Conservation (phyloP, 2,888 invertebrate genomes). For the Malachius bipustulatus region DNA sequence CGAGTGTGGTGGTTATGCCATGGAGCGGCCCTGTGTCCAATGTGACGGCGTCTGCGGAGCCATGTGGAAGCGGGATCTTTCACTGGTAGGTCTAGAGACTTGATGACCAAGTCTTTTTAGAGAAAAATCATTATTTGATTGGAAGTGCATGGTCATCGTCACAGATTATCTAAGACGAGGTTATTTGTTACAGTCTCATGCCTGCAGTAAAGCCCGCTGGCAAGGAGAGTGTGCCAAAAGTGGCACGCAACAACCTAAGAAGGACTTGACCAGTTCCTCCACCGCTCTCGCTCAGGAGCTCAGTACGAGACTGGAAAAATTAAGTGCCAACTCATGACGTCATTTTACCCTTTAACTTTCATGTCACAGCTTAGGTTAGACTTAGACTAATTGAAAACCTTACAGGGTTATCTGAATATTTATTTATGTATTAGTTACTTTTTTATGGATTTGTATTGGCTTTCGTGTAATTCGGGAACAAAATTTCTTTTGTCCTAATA, state of each 20-base stretch:
- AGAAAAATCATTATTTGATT: too few species aligned
- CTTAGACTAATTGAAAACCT: not conserved
- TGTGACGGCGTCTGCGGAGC: conserved; percentile 64
- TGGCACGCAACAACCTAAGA: conserved; percentile 11
- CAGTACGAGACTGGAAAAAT: conserved; percentile 42
- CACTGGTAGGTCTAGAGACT: conserved; percentile 48
- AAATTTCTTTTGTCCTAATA: too few species aligned
- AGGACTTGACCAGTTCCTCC: conserved; percentile 9
- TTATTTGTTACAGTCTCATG: conserved; percentile 50
- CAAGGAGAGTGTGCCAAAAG: conserved; percentile 47
- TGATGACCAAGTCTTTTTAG: conserved; percentile 5
- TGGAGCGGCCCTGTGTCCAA: conserved; percentile 61
- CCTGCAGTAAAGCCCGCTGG: conserved; percentile 60
- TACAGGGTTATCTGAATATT: conserved; percentile 8
- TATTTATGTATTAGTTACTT: conserved; percentile 4
- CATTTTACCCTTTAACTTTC: conserved; percentile 34
- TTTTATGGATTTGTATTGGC: not conserved
- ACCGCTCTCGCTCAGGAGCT: conserved; percentile 40
- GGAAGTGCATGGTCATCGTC: conserved; percentile 2
- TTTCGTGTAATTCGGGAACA: conserved; percentile 1
- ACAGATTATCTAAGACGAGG: conserved; percentile 3
- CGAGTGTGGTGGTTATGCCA: conserved; percentile 69
- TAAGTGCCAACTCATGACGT: conserved; percentile 41
- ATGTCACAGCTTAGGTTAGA: not conserved
- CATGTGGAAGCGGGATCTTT: conserved; percentile 64